phyloP scores from a whole-genome alignment of 2,888 invertebrate genomes.

The Rosalia funebris region DNA sequence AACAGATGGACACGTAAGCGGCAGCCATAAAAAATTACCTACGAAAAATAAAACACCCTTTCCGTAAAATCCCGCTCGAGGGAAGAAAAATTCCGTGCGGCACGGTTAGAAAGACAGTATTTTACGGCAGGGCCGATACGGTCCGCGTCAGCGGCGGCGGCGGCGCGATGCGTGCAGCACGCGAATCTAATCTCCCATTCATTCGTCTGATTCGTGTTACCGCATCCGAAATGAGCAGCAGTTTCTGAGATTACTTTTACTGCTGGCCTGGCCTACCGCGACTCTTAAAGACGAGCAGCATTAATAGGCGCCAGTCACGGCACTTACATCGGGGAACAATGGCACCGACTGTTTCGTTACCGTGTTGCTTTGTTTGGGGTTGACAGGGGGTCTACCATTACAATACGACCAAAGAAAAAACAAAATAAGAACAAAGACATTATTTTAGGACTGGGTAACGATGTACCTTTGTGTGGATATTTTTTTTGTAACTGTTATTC shows the following conservation, averaged over 20 bases:
- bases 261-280: slow-evolving; percentile 27
- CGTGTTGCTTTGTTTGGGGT: slow-evolving; percentile 14
- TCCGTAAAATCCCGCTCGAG: too few relatives aligned
- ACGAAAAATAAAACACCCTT: too few relatives aligned
- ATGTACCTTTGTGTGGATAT: too few relatives aligned
- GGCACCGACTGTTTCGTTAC: background rate
- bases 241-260: slow-evolving; percentile 37
- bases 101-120: slow-evolving; percentile 17
- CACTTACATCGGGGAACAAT: slow-evolving; percentile 16
- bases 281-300: slow-evolving; percentile 29
- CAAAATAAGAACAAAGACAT: too few relatives aligned
- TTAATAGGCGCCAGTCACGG: slow-evolving; percentile 35
- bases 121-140: slow-evolving; percentile 4
- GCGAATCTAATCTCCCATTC: slow-evolving; percentile 53
- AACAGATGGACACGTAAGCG: too few relatives aligned
- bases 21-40: too few relatives aligned
- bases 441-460: too few relatives aligned
- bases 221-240: slow-evolving; percentile 55
- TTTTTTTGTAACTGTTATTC: too few relatives aligned
- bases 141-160: slow-evolving; percentile 1
- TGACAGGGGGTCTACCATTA: background rate
- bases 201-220: slow-evolving; percentile 53
- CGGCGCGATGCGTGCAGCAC: slow-evolving; percentile 45
- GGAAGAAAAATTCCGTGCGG: too few relatives aligned
- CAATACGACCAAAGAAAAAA: too few relatives aligned